Base-by-base conservation (phyloP, 2,888 invertebrate species). In the Andrena trimmerana region DNA sequence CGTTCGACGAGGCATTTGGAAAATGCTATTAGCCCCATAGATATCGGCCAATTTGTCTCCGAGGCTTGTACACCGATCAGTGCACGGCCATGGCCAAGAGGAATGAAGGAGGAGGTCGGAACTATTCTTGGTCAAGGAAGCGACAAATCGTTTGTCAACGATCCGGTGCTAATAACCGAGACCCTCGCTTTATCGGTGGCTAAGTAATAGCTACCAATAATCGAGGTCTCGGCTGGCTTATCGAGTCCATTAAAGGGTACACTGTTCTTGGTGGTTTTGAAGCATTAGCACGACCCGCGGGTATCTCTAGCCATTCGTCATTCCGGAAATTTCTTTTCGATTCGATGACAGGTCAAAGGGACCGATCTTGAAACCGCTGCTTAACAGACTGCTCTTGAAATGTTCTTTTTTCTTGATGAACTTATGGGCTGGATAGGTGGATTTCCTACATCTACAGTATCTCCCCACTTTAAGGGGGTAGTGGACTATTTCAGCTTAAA, bases 141-240 rank as follows among this genome's bases (percentile, higher is more conserved):
- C 86, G 81, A 85, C 84, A 84, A 88, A 86, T 84, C 90, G 89
- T 92, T 92, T 90, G 89, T 92, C 91, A 91, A 83, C 74, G 84
- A 90, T 90, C 89, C 86, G 90, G 84, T 84, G 85, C 86, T 92
- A 91, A 91, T 91, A 90, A 92, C 90, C 83, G 84, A 85, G 82
- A 68, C 85, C 78, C 24, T 57, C 78, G 84, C 77, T 90, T 91
- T 92, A 92, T 92, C 92, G 89, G 89, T 83, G 82, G 79, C 90
- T 92, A 92, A 92, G 89, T 92, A 90, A 93, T 93, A 91, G 91
- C 87, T 89, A 90, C 90, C 91, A 90, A 92, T 92, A 91, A 90
- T 84, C 86, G 83, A 83, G 78, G 84, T 74, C 81, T 36, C 75
- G 63, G 68, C 80, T 80, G 60, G 69, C 90, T 91, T 91, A 91